These are phyloP conservation scores for Drosophila nigricruria DNA, from an alignment of 2,888 invertebrate species.

Conservation along the genomic window DNA sequence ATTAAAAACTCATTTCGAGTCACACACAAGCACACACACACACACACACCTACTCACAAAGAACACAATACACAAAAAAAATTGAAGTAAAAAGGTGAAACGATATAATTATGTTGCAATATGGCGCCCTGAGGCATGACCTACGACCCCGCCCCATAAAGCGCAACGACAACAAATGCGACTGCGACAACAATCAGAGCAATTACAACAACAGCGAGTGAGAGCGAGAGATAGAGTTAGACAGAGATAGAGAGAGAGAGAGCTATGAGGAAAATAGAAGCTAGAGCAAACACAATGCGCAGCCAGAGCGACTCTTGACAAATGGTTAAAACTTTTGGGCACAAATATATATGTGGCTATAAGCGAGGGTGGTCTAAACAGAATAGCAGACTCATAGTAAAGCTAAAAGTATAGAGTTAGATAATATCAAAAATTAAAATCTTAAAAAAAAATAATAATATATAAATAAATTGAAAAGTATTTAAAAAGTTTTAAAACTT, in stretches of 20 bases:
- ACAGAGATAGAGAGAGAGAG: background rate
- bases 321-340: slow-evolving; percentile 36
- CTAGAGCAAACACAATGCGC: slow-evolving; percentile 22
- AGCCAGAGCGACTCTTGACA: slow-evolving; percentile 45
- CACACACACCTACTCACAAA: slow-evolving; percentile 11
- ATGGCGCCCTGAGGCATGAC: slow-evolving; percentile 79
- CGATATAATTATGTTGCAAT: slow-evolving; percentile 80
- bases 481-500: background rate
- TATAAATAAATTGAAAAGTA: background rate
- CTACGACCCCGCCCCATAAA: slow-evolving; percentile 57
- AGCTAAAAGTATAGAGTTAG: no score
- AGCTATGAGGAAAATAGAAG: slow-evolving; percentile 19
- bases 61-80: slow-evolving; percentile 6
- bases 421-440: background rate
- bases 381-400: no score
- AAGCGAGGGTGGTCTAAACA: background rate
- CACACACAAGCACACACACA: slow-evolving; percentile 13
- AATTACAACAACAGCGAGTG: slow-evolving; percentile 24
- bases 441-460: background rate
- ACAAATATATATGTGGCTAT: background rate
- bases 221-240: background rate
- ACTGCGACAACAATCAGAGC: slow-evolving; percentile 44
- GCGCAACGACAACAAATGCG: slow-evolving; percentile 51
- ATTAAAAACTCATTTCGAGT: slow-evolving; percentile 77
- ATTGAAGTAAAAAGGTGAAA: slow-evolving; percentile 61